phyloP scores from a whole-genome alignment of 2,113 vertebrate genomes.

The Gavialis gangeticus region DNA sequence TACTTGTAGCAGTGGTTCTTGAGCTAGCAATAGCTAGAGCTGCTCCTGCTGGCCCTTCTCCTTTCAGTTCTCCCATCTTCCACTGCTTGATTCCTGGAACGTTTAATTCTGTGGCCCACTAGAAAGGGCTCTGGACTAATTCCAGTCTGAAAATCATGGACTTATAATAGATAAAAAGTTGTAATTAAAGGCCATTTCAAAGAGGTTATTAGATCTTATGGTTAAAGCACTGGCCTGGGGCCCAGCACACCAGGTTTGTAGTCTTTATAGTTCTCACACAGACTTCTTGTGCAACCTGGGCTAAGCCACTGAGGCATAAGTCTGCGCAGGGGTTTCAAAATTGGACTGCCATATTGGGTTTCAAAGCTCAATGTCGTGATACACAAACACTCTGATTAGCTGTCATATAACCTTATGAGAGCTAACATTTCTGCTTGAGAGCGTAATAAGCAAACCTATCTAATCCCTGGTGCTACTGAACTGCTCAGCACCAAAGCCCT shows the following conservation, averaged over 20 bases:
- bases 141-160: not conserved
- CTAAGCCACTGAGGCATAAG: conserved; percentile 33
- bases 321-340: conserved; percentile 35
- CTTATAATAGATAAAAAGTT: not conserved
- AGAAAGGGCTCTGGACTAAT: not conserved
- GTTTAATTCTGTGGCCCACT: not conserved
- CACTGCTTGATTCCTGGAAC: not conserved
- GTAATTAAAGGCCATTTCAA: not conserved
- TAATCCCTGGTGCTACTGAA: not conserved
- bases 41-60: not conserved
- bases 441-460: not conserved
- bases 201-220: not conserved
- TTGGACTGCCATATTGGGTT: conserved; percentile 21
- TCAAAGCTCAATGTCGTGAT: not conserved
- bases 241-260: not conserved
- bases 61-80: not conserved
- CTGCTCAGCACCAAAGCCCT: not conserved
- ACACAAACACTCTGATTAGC: conserved; percentile 30
- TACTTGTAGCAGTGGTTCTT: not conserved
- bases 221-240: not conserved
- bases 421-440: not conserved
- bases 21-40: not conserved
- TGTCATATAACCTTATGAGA: conserved; percentile 5
- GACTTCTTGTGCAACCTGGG: conserved; percentile 44
- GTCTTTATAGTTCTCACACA: conserved; percentile 37